These are phyloP conservation scores for Saccopteryx bilineata DNA, from an alignment of 2,113 vertebrate genomes.

Conservation along the genomic window DNA sequence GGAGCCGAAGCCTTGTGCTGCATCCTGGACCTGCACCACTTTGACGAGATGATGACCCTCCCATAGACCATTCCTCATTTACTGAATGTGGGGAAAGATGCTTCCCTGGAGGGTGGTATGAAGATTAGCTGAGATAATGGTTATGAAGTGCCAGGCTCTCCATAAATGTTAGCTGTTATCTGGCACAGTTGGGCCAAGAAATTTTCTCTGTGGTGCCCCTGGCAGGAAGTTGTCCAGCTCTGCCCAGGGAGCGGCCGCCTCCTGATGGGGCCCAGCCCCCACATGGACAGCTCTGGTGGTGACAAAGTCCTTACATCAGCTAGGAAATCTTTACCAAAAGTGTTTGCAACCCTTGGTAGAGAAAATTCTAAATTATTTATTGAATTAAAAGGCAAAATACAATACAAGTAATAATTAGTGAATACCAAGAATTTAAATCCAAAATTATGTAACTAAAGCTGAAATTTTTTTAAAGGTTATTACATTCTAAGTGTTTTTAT, in stretches of 20 bases:
- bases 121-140: neutral
- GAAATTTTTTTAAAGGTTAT: neutral
- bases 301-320: conserved; percentile 54
- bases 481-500: conserved; percentile 25
- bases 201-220: conserved; percentile 50
- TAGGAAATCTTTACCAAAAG: neutral
- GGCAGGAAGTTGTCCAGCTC: conserved; percentile 34
- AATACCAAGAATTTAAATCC: conserved; percentile 17
- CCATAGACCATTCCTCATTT: conserved; percentile 18
- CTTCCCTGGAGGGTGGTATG: neutral
- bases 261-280: neutral
- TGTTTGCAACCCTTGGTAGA: neutral
- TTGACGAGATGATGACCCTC: neutral
- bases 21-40: neutral
- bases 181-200: conserved; percentile 19
- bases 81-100: neutral
- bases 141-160: neutral
- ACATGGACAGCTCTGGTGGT: conserved; percentile 43
- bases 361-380: conserved; percentile 32
- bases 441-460: conserved; percentile 50
- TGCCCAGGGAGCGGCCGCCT: conserved; percentile 4
- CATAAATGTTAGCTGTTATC: conserved; percentile 51
- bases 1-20: neutral
- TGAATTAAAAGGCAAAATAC: neutral
- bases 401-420: neutral